A percentile compares a stretch with the other conserved stretches of the same genome.
These are phyloP conservation scores for Drosophila nebulosa DNA, from an alignment of 1,140 invertebrate species.

Conservation along the genomic window DNA sequence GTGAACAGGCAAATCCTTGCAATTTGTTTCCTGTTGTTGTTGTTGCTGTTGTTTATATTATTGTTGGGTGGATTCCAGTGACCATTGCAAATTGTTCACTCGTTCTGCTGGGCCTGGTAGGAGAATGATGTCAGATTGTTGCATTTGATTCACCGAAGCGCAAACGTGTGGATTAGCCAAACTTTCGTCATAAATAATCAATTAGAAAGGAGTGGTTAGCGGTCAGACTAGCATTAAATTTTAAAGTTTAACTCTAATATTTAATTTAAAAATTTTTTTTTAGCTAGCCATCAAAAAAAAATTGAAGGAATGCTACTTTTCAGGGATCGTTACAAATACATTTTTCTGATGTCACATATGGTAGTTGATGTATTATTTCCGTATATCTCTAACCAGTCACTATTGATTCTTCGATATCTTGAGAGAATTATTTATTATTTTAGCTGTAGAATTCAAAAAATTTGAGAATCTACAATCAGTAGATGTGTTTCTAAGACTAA, in stretches of 20 bases:
- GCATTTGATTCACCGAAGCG: constrained; percentile 25
- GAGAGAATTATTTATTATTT: too few species aligned
- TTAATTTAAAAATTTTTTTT: too few species aligned
- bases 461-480: too few species aligned
- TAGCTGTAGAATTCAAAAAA: too few species aligned
- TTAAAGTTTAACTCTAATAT: background rate
- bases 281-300: too few species aligned
- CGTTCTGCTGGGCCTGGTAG: constrained; percentile 8
- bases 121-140: constrained; percentile 18
- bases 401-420: too few species aligned
- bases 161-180: constrained; percentile 27
- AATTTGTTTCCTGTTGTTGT: constrained; percentile 46
- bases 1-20: constrained; percentile 41
- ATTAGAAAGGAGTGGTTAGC: background rate
- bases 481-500: too few species aligned
- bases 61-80: constrained; percentile 24
- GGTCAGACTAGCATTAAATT: background rate
- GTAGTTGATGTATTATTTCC: too few species aligned
- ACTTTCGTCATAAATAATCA: constrained; percentile 19
- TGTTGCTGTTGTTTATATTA: constrained; percentile 4
- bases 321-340: too few species aligned
- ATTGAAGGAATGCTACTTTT: too few species aligned
- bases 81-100: constrained; percentile 37
- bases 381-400: too few species aligned
- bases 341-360: too few species aligned